These are phyloP conservation scores for Discoglossus pictus DNA, from an alignment of 2,797 vertebrate species.

Conservation along the genomic window DNA sequence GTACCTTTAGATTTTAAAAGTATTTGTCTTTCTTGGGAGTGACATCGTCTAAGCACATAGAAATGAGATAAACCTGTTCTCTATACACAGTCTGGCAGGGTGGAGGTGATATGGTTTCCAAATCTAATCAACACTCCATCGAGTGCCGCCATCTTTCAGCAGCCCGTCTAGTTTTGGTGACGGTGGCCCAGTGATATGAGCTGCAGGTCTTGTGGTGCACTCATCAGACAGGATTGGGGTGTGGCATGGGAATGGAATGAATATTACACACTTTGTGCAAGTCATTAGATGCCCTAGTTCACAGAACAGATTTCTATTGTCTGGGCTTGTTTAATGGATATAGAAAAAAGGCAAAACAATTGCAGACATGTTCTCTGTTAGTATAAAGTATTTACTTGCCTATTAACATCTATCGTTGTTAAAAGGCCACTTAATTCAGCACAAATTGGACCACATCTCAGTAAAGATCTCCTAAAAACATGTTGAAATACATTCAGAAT, in stretches of 20 bases:
- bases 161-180: slow-evolving; percentile 13
- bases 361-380: slow-evolving; percentile 6
- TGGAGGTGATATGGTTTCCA: background rate
- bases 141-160: background rate
- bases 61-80: slow-evolving; percentile 7
- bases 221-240: slow-evolving; percentile 19
- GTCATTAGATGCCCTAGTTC: slow-evolving; percentile 32
- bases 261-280: slow-evolving; percentile 11
- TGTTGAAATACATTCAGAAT: no score
- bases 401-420: no score
- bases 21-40: slow-evolving; percentile 2
- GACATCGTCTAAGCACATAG: background rate
- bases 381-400: no score
- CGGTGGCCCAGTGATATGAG: slow-evolving; percentile 9
- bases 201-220: slow-evolving; percentile 6
- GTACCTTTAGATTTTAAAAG: background rate
- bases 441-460: no score
- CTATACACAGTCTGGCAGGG: slow-evolving; percentile 7
- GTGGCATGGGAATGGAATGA: slow-evolving; percentile 29
- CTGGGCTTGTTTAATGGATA: slow-evolving; percentile 32
- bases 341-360: background rate
- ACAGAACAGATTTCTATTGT: slow-evolving; percentile 31
- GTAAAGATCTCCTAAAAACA: no score
- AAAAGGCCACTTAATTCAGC: no score
- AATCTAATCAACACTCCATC: no score